A percentile compares a stretch with the other conserved stretches of the same genome.
These are phyloP conservation scores for Ophraella communa DNA, from an alignment of 2,888 invertebrate species.

Conservation along the genomic window DNA sequence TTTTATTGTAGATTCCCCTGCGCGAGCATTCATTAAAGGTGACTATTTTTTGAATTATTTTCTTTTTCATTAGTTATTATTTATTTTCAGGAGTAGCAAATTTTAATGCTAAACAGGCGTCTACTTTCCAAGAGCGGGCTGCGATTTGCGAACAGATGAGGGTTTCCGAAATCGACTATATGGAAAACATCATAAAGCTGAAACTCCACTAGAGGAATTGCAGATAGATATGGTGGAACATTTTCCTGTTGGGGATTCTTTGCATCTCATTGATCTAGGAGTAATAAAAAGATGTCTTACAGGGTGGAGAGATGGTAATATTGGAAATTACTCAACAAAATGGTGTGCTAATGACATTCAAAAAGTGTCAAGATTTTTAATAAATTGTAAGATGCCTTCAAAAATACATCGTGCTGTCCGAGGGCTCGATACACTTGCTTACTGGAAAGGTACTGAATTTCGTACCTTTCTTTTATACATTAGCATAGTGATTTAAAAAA, in stretches of 20 bases:
- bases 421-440: constrained; percentile 6
- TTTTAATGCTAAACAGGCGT: constrained; percentile 32
- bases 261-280: constrained; percentile 29
- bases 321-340: no score
- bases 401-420: constrained; percentile 24
- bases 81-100: constrained; percentile 27
- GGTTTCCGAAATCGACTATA: constrained; percentile 36
- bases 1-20: constrained; percentile 36
- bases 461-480: constrained; percentile 21
- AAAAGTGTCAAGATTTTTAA: no score
- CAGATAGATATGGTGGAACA: constrained; percentile 43
- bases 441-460: constrained; percentile 28
- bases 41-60: not conserved
- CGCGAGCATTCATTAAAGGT: constrained; percentile 36
- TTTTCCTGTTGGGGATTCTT: constrained; percentile 41
- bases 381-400: no score
- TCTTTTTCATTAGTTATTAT: not conserved
- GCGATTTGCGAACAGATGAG: constrained; percentile 32
- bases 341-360: no score
- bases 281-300: constrained; percentile 37
- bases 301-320: constrained; percentile 31
- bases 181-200: constrained; percentile 36
- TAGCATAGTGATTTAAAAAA: constrained; percentile 19
- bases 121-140: constrained; percentile 22
- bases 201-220: constrained; percentile 33